A percentile compares a stretch with the other conserved stretches of the same genome.
phyloP scores from a whole-genome alignment of 2,888 invertebrate species.

The Timema cristinae region DNA sequence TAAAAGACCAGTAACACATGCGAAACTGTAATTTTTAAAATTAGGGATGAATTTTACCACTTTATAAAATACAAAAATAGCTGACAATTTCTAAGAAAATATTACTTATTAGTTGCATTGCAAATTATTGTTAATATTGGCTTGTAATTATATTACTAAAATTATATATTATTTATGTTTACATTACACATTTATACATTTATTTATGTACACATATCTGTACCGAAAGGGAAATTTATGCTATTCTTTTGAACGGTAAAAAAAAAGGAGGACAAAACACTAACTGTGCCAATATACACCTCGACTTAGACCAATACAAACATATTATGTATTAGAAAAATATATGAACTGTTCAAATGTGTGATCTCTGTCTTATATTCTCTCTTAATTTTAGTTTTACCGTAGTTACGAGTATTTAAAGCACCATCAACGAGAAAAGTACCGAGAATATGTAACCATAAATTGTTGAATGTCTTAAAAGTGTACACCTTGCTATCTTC shows the following conservation, averaged over 20 bases:
- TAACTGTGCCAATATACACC: constrained; percentile 18
- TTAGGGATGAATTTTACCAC: too few relatives aligned
- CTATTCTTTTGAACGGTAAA: not conserved
- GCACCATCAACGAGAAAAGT: too few relatives aligned
- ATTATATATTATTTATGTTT: constrained; percentile 5
- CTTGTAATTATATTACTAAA: not conserved
- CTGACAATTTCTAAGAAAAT: not conserved
- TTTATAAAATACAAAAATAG: too few relatives aligned
- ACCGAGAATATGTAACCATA: too few relatives aligned
- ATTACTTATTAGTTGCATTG: not conserved
- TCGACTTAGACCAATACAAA: constrained; percentile 25
- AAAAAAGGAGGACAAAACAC: constrained; percentile 4
- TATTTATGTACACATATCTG: not conserved
- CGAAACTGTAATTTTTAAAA: too few relatives aligned
- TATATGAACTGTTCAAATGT: not conserved
- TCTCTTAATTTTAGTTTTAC: not conserved
- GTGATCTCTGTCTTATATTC: not conserved
- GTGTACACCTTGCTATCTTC: too few relatives aligned
- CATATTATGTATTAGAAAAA: constrained; percentile 21
- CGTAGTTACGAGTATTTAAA: too few relatives aligned
- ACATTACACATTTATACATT: constrained; percentile 2
- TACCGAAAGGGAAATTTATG: too few relatives aligned
- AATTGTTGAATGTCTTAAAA: too few relatives aligned
- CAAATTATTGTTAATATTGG: not conserved
- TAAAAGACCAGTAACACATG: too few relatives aligned